Percentiles rank a stretch among this genome's conserved stretches.
Evolutionary conservation across 2,113 vertebrate species (phyloP).

Genomic region (Saccopteryx bilineata): DNA sequence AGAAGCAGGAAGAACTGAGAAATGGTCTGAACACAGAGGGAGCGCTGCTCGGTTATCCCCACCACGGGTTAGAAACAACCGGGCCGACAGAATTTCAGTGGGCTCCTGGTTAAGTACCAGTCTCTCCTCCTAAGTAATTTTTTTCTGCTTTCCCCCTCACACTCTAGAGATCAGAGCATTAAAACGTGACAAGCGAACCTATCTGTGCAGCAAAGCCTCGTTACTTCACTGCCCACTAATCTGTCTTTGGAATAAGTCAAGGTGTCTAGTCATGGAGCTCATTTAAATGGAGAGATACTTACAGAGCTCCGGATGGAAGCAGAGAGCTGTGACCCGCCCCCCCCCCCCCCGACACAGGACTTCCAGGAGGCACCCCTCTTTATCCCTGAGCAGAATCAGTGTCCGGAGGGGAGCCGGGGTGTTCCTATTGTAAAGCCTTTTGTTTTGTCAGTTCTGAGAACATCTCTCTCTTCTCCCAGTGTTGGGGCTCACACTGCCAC

Average conservation of each 20-base stretch:
- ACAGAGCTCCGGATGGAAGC: background rate
- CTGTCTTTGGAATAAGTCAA: background rate
- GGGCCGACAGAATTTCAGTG: background rate
- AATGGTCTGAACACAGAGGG: background rate
- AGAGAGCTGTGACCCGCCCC: background rate
- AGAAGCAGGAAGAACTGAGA: background rate
- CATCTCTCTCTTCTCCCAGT: background rate
- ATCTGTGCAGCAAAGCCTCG: background rate
- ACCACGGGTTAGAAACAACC: background rate
- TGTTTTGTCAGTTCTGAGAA: background rate
- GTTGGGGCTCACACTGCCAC: accelerated
- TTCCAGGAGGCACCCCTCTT: background rate
- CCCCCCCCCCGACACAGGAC: background rate
- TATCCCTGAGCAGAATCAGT: background rate
- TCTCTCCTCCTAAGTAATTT: background rate
- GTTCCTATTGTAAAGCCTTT: background rate
- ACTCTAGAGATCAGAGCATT: background rate
- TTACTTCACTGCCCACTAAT: background rate
- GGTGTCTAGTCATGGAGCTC: background rate
- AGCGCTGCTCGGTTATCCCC: background rate
- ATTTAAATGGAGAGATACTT: background rate
- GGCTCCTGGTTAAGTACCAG: background rate
- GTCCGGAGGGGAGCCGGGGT: background rate
- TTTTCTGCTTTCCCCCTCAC: background rate
- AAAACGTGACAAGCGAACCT: background rate